Conservation (phyloP, 2,888 invertebrate species). For the Xanthostigma xanthostigma region DNA sequence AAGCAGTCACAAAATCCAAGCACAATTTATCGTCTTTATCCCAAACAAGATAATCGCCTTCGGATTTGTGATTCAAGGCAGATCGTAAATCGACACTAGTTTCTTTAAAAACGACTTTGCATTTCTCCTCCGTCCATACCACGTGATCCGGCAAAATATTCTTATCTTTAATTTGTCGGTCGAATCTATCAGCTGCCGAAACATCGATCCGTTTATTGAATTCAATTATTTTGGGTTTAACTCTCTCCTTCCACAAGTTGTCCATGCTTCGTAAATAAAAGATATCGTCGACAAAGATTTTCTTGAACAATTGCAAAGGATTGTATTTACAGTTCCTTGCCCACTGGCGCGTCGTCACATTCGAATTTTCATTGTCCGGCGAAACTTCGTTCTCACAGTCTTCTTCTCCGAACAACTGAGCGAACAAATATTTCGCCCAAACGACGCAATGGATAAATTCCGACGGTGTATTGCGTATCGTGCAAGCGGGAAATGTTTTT, state of each 20-base stretch:
- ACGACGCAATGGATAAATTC: constrained; percentile 99
- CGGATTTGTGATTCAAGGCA: constrained; percentile 16
- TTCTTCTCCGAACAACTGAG: constrained; percentile 92
- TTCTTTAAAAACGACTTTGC: no score
- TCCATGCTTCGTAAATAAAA: constrained; percentile 85
- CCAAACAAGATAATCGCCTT: constrained; percentile 71
- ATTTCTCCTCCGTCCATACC: no score
- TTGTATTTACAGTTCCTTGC: constrained; percentile 73
- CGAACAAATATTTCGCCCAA: constrained; percentile 98
- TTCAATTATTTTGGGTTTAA: constrained; percentile 57
- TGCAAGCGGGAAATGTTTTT: constrained; percentile 94
- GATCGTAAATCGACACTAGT: no score
- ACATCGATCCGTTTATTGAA: constrained; percentile 49
- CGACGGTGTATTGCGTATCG: constrained; percentile 96
- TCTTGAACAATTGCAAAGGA: constrained; percentile 72
- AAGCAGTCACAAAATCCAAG: constrained; percentile 93
- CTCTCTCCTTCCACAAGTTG: constrained; percentile 85
- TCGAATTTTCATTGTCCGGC: constrained; percentile 53
- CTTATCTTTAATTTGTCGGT: no score
- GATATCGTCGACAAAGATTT: constrained; percentile 90
- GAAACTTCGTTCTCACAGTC: constrained; percentile 97
- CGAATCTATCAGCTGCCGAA: no score
- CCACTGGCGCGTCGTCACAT: constrained; percentile 73
- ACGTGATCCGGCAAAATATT: no score
- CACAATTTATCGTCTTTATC: constrained; percentile 90